phyloP scores from a whole-genome alignment of 2,888 invertebrate species.

The Drosophila emarginata region DNA sequence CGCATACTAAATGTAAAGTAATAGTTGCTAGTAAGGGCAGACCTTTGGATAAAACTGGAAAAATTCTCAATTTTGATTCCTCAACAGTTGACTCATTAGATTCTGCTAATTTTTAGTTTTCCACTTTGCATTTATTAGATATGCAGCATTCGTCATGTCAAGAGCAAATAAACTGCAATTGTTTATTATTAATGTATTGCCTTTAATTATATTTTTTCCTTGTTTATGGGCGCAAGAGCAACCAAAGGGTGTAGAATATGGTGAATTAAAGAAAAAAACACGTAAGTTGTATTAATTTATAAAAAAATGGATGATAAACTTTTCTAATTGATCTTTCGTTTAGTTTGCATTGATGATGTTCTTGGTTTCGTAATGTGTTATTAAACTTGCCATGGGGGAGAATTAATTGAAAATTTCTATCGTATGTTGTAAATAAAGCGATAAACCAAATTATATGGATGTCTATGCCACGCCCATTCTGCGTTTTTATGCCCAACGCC shows the following conservation, averaged over 20 bases:
- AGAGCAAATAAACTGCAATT: not conserved
- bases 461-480: not conserved
- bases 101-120: not conserved
- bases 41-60: not conserved
- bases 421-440: slow-evolving; percentile 28
- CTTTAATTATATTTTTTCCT: not conserved
- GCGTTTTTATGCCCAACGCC: not conserved
- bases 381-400: not conserved
- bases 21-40: not conserved
- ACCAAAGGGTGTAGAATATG: not conserved
- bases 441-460: slow-evolving; percentile 41
- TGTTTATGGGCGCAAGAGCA: not conserved
- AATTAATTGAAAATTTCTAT: slow-evolving; percentile 26
- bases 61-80: not conserved
- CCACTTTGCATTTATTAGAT: not conserved
- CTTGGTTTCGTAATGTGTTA: slow-evolving; percentile 15
- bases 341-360: slow-evolving; percentile 25
- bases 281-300: slow-evolving; percentile 20
- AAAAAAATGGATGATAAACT: not conserved
- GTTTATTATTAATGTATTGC: slow-evolving; percentile 19
- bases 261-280: slow-evolving; percentile 14
- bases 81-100: not conserved
- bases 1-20: slow-evolving; percentile 7
- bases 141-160: slow-evolving; percentile 14
- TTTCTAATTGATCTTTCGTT: not conserved